These are phyloP conservation scores for Drosophila fuyamai DNA, from an alignment of 1,140 invertebrate species.

Conservation along the genomic window DNA sequence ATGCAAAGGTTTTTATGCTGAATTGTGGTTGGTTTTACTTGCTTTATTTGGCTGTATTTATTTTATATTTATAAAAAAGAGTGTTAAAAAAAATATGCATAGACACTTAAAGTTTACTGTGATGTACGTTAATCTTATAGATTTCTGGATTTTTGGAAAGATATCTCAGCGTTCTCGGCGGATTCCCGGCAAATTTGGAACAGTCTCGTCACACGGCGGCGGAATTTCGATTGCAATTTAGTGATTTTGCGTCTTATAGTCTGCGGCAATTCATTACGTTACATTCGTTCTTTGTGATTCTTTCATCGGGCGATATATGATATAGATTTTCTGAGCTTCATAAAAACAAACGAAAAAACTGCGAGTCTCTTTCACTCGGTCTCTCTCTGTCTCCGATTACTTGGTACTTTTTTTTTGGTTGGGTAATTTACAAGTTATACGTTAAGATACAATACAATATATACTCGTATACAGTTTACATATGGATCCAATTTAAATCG, in stretches of 20 bases:
- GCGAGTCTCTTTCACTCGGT: constrained; percentile 72
- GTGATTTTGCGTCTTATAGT: constrained; percentile 29
- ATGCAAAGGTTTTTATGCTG: constrained; percentile 76
- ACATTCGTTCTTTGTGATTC: constrained; percentile 46
- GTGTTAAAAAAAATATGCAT: constrained; percentile 51
- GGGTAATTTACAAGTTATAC: constrained; percentile 50
- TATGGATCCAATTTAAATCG: constrained; percentile 74
- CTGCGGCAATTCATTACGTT: constrained; percentile 61
- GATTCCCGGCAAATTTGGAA: constrained; percentile 66
- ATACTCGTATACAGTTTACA: constrained; percentile 60
- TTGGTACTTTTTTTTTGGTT: constrained; percentile 50
- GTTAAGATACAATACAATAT: constrained; percentile 61
- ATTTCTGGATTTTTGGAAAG: constrained; percentile 48
- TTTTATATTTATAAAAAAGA: constrained; percentile 28
- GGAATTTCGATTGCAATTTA: constrained; percentile 66
- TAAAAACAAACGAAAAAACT: constrained; percentile 78
- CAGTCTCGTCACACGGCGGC: constrained; percentile 64
- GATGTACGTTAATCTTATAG: constrained; percentile 67
- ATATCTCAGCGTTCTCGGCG: constrained; percentile 42
- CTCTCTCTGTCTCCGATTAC: constrained; percentile 66
- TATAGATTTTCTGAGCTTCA: constrained; percentile 50
- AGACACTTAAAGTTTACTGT: constrained; percentile 66
- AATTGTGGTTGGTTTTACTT: constrained; percentile 62
- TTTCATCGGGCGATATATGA: constrained; percentile 32
- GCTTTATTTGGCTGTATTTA: constrained; percentile 56